Percentiles rank a stretch among this genome's conserved stretches.
These are phyloP conservation scores for Ridgeia piscesae DNA, from an alignment of 1,140 invertebrate genomes.

Conservation along the genomic window DNA sequence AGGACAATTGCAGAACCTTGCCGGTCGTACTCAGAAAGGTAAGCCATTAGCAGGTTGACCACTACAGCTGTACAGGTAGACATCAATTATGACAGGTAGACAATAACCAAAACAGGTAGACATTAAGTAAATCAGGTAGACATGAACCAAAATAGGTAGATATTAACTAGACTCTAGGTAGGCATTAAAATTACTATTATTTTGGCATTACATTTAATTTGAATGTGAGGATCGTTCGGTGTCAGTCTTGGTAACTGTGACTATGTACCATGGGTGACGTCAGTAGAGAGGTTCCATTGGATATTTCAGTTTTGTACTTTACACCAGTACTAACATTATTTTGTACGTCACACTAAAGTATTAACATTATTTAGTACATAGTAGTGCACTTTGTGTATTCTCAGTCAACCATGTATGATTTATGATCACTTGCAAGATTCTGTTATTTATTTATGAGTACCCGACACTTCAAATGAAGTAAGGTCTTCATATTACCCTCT, in stretches of 20 bases:
- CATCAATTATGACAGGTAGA: background rate
- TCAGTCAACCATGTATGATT: background rate
- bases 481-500: background rate
- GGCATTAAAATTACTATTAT: no score
- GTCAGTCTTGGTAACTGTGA: background rate
- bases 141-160: background rate
- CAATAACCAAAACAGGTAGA: background rate
- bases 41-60: constrained; percentile 38
- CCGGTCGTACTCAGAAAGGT: constrained; percentile 70
- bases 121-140: background rate
- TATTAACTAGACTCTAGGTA: no score
- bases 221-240: background rate
- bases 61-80: background rate
- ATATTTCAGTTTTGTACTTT: no score
- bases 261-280: no score
- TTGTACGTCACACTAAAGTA: constrained; percentile 3
- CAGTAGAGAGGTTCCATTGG: no score
- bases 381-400: background rate
- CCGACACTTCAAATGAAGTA: background rate
- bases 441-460: background rate
- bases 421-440: background rate
- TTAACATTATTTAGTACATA: background rate
- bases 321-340: background rate
- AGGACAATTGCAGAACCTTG: constrained; percentile 67
- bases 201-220: no score